phyloP scores from a whole-genome alignment of 2,797 vertebrate genomes.

The Dromococcyx pavoninus region DNA sequence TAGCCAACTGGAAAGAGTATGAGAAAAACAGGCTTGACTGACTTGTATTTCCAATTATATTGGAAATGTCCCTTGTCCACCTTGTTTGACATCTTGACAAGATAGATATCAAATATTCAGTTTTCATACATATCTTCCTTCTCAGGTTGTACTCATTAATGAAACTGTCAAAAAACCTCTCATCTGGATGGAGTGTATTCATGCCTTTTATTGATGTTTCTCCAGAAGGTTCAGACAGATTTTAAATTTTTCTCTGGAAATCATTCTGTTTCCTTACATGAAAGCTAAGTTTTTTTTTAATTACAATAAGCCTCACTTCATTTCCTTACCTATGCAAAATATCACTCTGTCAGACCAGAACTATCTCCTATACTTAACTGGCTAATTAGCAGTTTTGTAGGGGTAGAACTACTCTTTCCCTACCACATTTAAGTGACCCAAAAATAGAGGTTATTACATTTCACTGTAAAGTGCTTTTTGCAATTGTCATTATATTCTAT shows the following conservation, averaged over 20 bases:
- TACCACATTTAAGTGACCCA: neutral
- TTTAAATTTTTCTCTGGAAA: neutral
- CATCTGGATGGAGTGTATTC: neutral
- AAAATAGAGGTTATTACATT: neutral
- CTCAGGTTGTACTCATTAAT: neutral
- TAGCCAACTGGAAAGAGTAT: neutral
- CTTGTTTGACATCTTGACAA: neutral
- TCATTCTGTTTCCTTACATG: neutral
- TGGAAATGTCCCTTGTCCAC: neutral
- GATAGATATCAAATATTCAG: neutral
- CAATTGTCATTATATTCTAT: neutral
- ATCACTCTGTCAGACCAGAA: neutral
- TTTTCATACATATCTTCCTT: neutral
- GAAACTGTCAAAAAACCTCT: neutral
- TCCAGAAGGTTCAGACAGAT: neutral
- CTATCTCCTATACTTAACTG: neutral
- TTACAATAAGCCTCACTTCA: neutral
- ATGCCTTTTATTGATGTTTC: neutral
- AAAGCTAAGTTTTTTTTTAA: neutral
- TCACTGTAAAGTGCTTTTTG: neutral
- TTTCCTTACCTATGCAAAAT: neutral
- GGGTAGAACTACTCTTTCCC: neutral
- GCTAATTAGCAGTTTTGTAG: neutral
- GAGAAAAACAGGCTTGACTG: neutral
- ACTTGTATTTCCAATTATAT: neutral